A percentile compares a stretch with the other conserved stretches of the same genome.
Evolutionary conservation across 2,113 vertebrate genomes (phyloP).

Genomic region (Grantiella picta): DNA sequence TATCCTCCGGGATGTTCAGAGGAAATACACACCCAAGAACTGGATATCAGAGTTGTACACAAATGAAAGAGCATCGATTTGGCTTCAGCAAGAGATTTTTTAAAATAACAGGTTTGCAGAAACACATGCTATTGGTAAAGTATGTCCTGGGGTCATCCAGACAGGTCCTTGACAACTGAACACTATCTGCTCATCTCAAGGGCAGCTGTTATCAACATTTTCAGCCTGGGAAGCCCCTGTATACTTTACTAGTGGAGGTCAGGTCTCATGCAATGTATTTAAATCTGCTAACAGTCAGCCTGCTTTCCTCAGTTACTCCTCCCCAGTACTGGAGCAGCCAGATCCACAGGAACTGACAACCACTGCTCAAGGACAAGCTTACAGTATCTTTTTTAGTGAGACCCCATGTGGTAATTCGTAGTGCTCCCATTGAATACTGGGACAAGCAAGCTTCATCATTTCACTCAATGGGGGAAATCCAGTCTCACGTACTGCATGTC

Average conservation of each 20-base stretch:
- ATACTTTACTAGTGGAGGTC: neutral
- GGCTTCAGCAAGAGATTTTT: constrained; percentile 6
- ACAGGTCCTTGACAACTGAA: neutral
- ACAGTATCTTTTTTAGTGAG: neutral
- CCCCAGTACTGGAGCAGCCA: neutral
- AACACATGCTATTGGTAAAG: constrained; percentile 25
- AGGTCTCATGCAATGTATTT: neutral
- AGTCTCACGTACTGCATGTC: neutral
- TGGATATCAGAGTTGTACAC: constrained; percentile 19
- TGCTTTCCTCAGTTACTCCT: neutral
- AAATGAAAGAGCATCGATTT: constrained; percentile 36
- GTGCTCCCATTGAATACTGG: neutral
- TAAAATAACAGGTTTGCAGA: constrained; percentile 46
- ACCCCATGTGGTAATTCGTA: neutral
- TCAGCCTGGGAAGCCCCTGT: neutral
- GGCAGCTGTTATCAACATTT: neutral
- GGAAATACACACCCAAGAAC: constrained; percentile 63
- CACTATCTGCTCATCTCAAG: neutral
- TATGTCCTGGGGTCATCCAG: neutral
- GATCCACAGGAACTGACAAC: neutral
- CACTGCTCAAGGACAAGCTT: neutral
- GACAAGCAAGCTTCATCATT: neutral
- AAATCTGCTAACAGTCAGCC: neutral
- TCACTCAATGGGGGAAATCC: neutral
- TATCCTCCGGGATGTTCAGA: constrained; percentile 53